A percentile compares a stretch with the other conserved stretches of the same genome.
These are phyloP conservation scores for Carassius gibelio DNA, from an alignment of 2,113 vertebrate species.

Conservation along the genomic window DNA sequence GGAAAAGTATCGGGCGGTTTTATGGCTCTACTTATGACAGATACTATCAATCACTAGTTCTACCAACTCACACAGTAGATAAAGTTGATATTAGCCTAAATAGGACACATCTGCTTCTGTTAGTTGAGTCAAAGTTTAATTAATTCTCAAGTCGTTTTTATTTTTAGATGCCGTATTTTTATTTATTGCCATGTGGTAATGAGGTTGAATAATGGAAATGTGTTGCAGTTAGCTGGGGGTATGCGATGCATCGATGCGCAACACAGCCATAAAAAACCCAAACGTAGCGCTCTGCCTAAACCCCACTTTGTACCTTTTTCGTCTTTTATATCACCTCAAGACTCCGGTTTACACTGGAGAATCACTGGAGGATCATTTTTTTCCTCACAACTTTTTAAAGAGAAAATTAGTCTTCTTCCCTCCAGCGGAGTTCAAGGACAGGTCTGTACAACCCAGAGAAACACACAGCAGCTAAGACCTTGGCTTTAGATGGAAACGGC, in stretches of 20 bases:
- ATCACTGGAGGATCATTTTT: constrained; percentile 52
- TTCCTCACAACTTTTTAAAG: constrained; percentile 55
- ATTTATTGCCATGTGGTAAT: constrained; percentile 75
- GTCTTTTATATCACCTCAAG: constrained; percentile 57
- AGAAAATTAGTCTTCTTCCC: constrained; percentile 78
- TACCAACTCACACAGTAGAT: constrained; percentile 71
- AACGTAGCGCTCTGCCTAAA: constrained; percentile 64
- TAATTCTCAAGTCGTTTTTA: constrained; percentile 80
- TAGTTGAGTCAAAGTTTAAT: constrained; percentile 79
- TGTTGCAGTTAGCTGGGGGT: constrained; percentile 71
- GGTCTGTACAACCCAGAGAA: constrained; percentile 72
- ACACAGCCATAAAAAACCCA: constrained; percentile 34
- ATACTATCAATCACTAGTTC: constrained; percentile 80
- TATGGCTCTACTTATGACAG: constrained; percentile 71
- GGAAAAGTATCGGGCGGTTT: constrained; percentile 69
- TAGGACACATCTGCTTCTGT: constrained; percentile 84
- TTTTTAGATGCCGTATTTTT: constrained; percentile 77
- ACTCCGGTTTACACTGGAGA: constrained; percentile 43
- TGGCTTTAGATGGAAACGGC: constrained; percentile 68
- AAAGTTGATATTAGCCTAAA: constrained; percentile 82
- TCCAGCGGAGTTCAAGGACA: constrained; percentile 77
- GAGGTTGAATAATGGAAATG: constrained; percentile 79
- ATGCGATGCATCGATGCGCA: constrained; percentile 62
- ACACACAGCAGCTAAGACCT: constrained; percentile 69
- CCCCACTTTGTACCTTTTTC: constrained; percentile 51